A percentile compares a stretch with the other conserved stretches of the same genome.
Conservation (phyloP, 2,113 vertebrate species). For the Sebastes schlegelii region DNA sequence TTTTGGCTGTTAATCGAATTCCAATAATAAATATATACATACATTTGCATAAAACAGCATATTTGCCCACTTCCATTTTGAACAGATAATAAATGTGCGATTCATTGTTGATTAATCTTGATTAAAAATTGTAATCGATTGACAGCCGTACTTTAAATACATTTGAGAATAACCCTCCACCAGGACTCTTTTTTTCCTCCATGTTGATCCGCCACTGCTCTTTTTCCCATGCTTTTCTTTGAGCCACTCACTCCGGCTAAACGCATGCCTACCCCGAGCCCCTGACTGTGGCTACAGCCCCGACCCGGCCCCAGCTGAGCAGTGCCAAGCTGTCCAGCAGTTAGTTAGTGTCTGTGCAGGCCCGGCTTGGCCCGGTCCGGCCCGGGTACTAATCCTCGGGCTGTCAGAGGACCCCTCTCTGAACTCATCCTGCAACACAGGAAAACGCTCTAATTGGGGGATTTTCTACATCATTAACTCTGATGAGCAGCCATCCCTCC, state of each 20-base stretch:
- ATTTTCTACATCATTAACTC: constrained; percentile 88
- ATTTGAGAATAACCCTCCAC: constrained; percentile 3
- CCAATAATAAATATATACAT: no score
- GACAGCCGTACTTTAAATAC: no score
- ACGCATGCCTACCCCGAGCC: constrained; percentile 78
- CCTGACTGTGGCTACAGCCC: constrained; percentile 66
- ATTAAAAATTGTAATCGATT: no score
- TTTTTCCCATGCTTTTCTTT: constrained; percentile 81
- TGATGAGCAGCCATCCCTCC: constrained; percentile 77
- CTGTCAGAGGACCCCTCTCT: constrained; percentile 82
- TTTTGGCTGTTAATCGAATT: no score
- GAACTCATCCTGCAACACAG: constrained; percentile 86
- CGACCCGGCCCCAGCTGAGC: constrained; percentile 60
- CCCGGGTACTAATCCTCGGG: constrained; percentile 81
- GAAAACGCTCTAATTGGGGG: constrained; percentile 88
- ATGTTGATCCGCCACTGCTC: constrained; percentile 55
- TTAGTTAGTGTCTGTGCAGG: constrained; percentile 78
- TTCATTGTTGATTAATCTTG: no score
- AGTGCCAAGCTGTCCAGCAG: constrained; percentile 75
- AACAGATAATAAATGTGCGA: no score
- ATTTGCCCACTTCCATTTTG: no score
- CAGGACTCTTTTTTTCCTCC: constrained; percentile 35
- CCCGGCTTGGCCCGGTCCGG: constrained; percentile 54
- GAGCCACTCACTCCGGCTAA: constrained; percentile 69
- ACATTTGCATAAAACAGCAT: not conserved